Evolutionary conservation across 2,888 invertebrate genomes (phyloP), one percentile per base, ranked within the genome.

Genomic region (Agriopis aurantiaria): DNA sequence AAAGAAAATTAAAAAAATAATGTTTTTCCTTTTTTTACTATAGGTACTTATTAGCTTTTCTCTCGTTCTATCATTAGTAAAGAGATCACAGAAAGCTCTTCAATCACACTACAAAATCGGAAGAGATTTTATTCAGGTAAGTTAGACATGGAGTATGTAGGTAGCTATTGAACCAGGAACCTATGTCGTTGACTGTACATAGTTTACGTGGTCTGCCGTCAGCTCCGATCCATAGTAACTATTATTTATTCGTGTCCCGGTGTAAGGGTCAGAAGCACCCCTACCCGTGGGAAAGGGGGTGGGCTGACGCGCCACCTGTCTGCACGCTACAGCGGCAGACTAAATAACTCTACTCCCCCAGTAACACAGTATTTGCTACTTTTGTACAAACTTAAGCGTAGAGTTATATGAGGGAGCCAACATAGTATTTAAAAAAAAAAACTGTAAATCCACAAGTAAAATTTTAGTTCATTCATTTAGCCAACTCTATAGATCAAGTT

Each of bases 261-360:
- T 49, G n/a, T 40, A 12, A n/a, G 14, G 56, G 14, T 43, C 12
- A 33, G 33, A 45, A 45, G 46, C 46, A 7, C 3, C 46, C 45
- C 41, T 11, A 8, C 14, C 17, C 68, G 57, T 57, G 61, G 62
- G 68, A 62, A 68, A 23, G 45, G 40, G 66, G 67, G 62, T 41
- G 57, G 57, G 10, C 51, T 6, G 12, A 10, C 51, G 17, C 8
- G 51, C 62, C 68, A 68, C 68, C 68, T 68, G 68, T 56, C 62
- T 62, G 51, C 68, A 68, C 45, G 62, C 51, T 33, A 58, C 58
- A 67, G 14, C 45, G 53, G 9, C 56, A 56, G 56, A 14, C 57
- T 57, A 17, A 45, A 57, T 45, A 17, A 45, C 46, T 46, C 45
- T 11, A 23, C 58, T 58, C 17, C 58, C 45, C 17, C 14, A 58